Evolutionary conservation across 2,888 invertebrate genomes (phyloP), one percentile per base, ranked within the genome.

Genomic region (Nasonovia ribisnigri): DNA sequence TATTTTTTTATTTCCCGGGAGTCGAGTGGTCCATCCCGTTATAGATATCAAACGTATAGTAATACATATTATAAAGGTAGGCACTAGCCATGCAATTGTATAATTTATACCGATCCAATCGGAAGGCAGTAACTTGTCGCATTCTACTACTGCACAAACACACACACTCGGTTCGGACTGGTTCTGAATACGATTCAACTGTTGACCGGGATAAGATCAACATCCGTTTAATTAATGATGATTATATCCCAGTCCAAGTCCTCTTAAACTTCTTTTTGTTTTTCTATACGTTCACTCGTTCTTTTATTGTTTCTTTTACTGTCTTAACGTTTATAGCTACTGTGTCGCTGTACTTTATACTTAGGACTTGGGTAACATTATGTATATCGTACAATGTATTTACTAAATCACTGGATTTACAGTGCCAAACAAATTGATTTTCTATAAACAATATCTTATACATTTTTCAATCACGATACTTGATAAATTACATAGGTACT

Each of bases 221-320:
- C 93, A 93, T 93, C 93, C 93, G 93, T 93, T 93, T 93, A 93
- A 93, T 93, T 93, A 93, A 93, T 93, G 93, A 93, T 87, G 93
- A 93, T 93, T 93, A 93, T 93, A 93, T 90, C 90, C 93, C 90
- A 67, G 93, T 11, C 54, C 93, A 46, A 89, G 93, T 48, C 51
- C 60, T 84, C 91, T 88, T 90, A 77, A 42, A 89, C 67, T 90
- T 93, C 86, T 60, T 93, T 87, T 90, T 86, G 90, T 93, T 60
- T 84, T 88, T 57, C 36, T 60, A 20, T 54, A 60, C 88, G 51
- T 92, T 77, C n/a, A 92, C 67, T 88, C 51, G 88, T 87, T 60
- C 67, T 67, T 92, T 87, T 92, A 88, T 92, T 77, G 77, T 67
- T 67, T 92, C 43, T 48, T 43, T 29, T 92, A 88, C 92, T 42